Conservation (phyloP, 2,888 invertebrate species). For the Drosophila trichaetosa region DNA sequence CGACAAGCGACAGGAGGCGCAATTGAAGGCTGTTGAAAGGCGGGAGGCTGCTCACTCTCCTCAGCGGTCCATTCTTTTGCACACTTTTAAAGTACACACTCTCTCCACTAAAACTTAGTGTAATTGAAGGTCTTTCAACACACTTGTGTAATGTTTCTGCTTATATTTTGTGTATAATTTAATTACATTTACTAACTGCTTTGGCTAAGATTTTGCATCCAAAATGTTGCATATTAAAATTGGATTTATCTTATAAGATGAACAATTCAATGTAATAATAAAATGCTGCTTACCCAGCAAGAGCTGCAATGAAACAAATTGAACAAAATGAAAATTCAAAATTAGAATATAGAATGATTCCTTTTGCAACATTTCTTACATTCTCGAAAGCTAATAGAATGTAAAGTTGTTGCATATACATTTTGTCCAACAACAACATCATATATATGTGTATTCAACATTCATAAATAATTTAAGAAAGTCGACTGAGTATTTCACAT, state of each 20-base stretch:
- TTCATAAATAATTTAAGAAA: background rate
- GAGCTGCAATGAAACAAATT: background rate
- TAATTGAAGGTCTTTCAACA: background rate
- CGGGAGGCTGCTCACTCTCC: background rate
- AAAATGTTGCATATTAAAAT: background rate
- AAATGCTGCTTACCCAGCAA: too few relatives aligned
- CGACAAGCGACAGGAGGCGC: constrained; percentile 20
- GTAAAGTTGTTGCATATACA: background rate
- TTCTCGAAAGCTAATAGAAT: background rate
- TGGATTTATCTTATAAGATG: background rate
- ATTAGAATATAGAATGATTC: background rate
- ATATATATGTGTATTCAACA: background rate
- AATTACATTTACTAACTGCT: background rate
- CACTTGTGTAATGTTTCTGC: background rate
- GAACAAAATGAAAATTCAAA: background rate
- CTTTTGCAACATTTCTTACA: background rate
- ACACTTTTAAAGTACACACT: constrained; percentile 62
- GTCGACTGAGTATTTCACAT: too few relatives aligned
- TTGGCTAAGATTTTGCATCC: background rate
- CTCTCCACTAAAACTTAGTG: constrained; percentile 13
- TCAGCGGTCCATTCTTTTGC: constrained; percentile 13
- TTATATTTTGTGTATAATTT: background rate
- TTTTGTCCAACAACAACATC: background rate
- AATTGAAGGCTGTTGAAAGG: constrained; percentile 66
- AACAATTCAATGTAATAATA: background rate